Percentiles rank a stretch among this genome's conserved stretches.
Evolutionary conservation across 2,797 vertebrate genomes (phyloP).

Genomic region (Etheostoma perlongum): DNA sequence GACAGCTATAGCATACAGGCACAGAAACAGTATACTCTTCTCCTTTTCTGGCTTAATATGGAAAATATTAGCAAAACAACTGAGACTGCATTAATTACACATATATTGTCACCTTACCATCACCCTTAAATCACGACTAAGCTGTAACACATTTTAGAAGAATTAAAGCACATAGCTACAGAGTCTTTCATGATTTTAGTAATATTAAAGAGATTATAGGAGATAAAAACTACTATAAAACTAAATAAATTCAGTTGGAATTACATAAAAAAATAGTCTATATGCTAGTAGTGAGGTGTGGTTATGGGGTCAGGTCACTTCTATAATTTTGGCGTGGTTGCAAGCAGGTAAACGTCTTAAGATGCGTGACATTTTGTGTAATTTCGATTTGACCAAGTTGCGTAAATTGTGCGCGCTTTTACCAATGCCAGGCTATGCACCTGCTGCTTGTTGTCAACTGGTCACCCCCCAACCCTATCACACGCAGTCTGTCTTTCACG

Average conservation of each 20-base stretch:
- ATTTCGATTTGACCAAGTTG: conserved; percentile 18
- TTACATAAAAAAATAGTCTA: not conserved
- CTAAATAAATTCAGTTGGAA: conserved; percentile 1
- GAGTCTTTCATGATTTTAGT: conserved; percentile 1
- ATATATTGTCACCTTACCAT: conserved; percentile 15
- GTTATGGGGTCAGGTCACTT: not conserved
- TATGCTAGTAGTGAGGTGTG: not conserved
- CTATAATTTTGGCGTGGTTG: not conserved
- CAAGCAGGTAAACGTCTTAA: not conserved
- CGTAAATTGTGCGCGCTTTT: conserved; percentile 43
- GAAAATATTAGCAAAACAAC: conserved; percentile 37
- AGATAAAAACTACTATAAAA: not conserved
- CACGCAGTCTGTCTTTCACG: conserved; percentile 30
- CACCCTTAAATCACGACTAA: conserved; percentile 23
- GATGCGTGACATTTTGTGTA: conserved; percentile 4
- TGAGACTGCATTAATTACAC: conserved; percentile 38
- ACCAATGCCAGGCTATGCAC: conserved; percentile 48
- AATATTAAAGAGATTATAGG: not conserved
- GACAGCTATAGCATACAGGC: not conserved
- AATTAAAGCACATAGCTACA: conserved; percentile 1
- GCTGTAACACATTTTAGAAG: conserved; percentile 20
- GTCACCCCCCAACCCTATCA: conserved; percentile 36
- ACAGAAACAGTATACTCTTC: not conserved
- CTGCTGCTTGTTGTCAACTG: conserved; percentile 63
- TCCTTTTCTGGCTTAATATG: conserved; percentile 13